These are phyloP conservation scores for Typhlomys cinereus DNA, from an alignment of 2,113 vertebrate species.

Conservation along the genomic window DNA sequence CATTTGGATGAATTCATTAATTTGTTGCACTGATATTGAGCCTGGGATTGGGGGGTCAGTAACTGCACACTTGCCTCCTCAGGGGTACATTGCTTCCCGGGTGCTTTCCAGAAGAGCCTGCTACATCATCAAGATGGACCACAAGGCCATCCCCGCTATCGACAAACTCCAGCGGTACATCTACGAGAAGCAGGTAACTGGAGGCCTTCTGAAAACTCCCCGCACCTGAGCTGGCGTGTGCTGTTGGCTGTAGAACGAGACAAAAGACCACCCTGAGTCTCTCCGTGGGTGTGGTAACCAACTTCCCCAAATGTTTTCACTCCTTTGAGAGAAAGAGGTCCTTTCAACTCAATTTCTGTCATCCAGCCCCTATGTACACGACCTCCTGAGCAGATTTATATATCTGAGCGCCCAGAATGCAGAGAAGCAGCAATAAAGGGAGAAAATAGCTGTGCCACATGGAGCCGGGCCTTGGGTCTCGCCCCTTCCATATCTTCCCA, in stretches of 20 bases:
- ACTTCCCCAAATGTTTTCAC: background rate
- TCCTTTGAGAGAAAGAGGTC: background rate
- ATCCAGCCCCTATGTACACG: background rate
- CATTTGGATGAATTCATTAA: background rate
- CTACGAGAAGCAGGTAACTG: constrained; percentile 82
- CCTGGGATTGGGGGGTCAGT: background rate
- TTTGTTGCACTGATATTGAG: background rate
- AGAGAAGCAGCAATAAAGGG: background rate
- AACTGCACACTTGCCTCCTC: background rate
- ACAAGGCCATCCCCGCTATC: constrained; percentile 71
- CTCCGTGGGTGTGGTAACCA: background rate
- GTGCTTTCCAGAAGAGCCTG: constrained; percentile 81
- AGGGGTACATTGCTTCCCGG: constrained; percentile 84
- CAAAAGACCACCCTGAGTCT: background rate
- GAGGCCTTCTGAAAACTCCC: background rate
- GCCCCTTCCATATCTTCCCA: background rate
- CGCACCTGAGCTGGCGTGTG: background rate
- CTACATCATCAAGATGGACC: constrained; percentile 83
- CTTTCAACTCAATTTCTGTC: background rate
- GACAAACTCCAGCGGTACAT: constrained; percentile 67
- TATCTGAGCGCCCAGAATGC: background rate
- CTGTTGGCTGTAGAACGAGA: no score
- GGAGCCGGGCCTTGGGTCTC: background rate
- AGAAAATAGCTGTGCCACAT: background rate
- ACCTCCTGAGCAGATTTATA: background rate